phyloP scores from a whole-genome alignment of 2,797 vertebrate species.

The Holocentrus rufus region DNA sequence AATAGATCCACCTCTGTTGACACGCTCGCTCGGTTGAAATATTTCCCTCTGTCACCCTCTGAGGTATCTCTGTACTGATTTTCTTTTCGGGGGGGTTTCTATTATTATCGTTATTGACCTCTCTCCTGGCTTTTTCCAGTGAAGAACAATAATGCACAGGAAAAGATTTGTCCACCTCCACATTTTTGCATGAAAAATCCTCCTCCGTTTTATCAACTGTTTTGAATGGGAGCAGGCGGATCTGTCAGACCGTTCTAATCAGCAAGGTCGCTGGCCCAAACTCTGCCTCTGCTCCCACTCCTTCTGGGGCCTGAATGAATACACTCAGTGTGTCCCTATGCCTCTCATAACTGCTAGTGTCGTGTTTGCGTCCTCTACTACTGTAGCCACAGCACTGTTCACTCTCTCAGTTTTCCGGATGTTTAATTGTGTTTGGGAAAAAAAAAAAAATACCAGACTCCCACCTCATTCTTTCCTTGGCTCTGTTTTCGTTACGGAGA shows the following conservation, averaged over 20 bases:
- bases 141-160: slow-evolving; percentile 45
- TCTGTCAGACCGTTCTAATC: slow-evolving; percentile 55
- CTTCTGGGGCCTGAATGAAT: slow-evolving; percentile 31
- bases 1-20: slow-evolving; percentile 23
- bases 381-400: slow-evolving; percentile 17
- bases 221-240: slow-evolving; percentile 31
- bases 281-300: slow-evolving; percentile 11
- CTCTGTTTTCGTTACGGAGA: slow-evolving; percentile 64
- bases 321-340: slow-evolving; percentile 13
- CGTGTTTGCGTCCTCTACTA: slow-evolving; percentile 24
- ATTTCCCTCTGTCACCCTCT: not conserved
- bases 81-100: not conserved
- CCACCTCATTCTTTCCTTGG: slow-evolving; percentile 63
- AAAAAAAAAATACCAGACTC: slow-evolving; percentile 40
- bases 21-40: slow-evolving; percentile 15
- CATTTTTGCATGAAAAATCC: slow-evolving; percentile 16
- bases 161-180: slow-evolving; percentile 31
- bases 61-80: not conserved
- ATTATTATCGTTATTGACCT: slow-evolving; percentile 20
- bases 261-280: slow-evolving; percentile 51
- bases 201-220: slow-evolving; percentile 47
- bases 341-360: slow-evolving; percentile 3
- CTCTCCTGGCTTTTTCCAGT: slow-evolving; percentile 39
- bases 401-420: slow-evolving; percentile 48
- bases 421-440: slow-evolving; percentile 57